A percentile compares a stretch with the other conserved stretches of the same genome.
These are phyloP conservation scores for Chiloscyllium punctatum DNA, from an alignment of 2,797 vertebrate genomes.

Conservation along the genomic window DNA sequence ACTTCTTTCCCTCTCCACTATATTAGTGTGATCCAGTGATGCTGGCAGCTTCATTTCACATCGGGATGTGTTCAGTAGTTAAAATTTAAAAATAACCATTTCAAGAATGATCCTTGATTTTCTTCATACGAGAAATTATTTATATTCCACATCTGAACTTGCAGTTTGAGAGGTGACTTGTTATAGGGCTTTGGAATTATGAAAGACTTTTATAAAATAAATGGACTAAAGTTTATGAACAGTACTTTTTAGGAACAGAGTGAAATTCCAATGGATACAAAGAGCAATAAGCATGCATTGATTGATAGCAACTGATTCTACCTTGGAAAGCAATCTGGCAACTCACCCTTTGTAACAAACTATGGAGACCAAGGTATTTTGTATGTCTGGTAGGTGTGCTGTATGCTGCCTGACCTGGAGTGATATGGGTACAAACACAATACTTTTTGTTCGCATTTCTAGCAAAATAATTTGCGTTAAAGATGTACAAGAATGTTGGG, in stretches of 20 bases:
- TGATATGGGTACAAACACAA: neutral
- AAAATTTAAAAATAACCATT: constrained; percentile 11
- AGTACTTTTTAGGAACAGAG: neutral
- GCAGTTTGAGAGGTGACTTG: neutral
- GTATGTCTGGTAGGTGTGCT: neutral
- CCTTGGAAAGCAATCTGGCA: neutral
- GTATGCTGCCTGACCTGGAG: neutral
- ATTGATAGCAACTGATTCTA: neutral
- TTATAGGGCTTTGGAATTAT: neutral
- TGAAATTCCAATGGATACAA: neutral
- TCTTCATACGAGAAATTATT: neutral
- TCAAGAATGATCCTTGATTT: neutral
- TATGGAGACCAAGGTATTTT: neutral
- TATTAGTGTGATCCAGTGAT: neutral
- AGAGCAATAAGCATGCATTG: neutral
- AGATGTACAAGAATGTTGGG: neutral
- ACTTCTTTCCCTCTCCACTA: neutral
- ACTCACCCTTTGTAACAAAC: neutral
- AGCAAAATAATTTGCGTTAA: neutral
- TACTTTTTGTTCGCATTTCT: neutral
- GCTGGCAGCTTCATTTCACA: neutral
- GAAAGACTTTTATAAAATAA: neutral
- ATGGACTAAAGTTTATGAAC: neutral
- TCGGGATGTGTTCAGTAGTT: neutral
- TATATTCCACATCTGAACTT: neutral